A percentile compares a stretch with the other conserved stretches of the same genome.
Evolutionary conservation across 2,888 invertebrate genomes (phyloP).

Genomic region (Aspidiotus rigidus): DNA sequence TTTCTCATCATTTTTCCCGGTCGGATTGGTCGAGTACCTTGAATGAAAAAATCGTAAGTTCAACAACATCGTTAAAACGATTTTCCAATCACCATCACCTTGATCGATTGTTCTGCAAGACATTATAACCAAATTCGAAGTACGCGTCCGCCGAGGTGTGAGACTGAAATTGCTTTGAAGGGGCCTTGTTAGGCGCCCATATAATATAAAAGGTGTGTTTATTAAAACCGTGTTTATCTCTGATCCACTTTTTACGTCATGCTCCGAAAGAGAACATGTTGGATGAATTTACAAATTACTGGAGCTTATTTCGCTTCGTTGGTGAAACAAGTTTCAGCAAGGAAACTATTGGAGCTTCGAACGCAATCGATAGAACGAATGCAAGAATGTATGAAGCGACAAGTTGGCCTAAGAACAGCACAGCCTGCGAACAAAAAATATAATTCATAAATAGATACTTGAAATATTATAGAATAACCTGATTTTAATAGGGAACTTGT

Average conservation of each 20-base stretch:
- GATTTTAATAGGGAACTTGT: no score
- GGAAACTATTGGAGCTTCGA: slow-evolving; percentile 76
- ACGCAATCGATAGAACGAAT: slow-evolving; percentile 68
- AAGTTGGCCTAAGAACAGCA: slow-evolving; percentile 72
- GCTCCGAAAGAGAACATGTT: neutral
- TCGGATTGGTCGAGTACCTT: slow-evolving; percentile 65
- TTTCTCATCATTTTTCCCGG: neutral
- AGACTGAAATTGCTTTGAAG: neutral
- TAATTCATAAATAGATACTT: no score
- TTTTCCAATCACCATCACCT: slow-evolving; percentile 47
- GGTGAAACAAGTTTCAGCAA: slow-evolving; percentile 50
- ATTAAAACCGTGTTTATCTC: neutral
- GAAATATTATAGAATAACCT: no score
- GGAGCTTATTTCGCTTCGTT: slow-evolving; percentile 38
- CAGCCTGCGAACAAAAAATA: slow-evolving; percentile 49
- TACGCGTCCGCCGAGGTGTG: slow-evolving; percentile 62
- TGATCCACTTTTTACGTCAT: no score
- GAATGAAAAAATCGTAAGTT: no score
- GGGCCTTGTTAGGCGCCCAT: neutral
- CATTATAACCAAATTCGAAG: slow-evolving; percentile 43
- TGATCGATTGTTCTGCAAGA: slow-evolving; percentile 50
- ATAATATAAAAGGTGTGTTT: slow-evolving; percentile 10
- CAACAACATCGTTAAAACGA: slow-evolving; percentile 56
- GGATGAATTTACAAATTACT: slow-evolving; percentile 10
- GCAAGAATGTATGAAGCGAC: slow-evolving; percentile 67